These are phyloP conservation scores for Allophyes oxyacanthae DNA, from an alignment of 2,888 invertebrate species.

Conservation along the genomic window DNA sequence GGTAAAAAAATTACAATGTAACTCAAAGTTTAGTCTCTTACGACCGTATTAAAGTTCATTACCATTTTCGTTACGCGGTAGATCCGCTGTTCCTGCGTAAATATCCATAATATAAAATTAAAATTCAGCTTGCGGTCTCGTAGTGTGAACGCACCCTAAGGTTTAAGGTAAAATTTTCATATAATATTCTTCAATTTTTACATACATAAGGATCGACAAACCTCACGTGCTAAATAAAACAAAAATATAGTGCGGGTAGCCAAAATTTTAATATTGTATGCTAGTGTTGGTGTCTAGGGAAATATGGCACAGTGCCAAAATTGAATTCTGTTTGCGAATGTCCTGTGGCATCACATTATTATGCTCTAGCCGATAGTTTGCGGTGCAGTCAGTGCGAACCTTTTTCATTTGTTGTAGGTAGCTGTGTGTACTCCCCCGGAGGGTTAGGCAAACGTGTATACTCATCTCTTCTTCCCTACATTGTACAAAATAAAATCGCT, in stretches of 20 bases:
- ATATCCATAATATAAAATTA: too few relatives aligned
- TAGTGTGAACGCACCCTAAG: background rate
- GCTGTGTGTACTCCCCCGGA: too few relatives aligned
- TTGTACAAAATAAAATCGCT: too few relatives aligned
- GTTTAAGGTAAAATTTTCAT: too few relatives aligned
- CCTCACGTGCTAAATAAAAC: slow-evolving; percentile 2
- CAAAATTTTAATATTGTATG: slow-evolving; percentile 18
- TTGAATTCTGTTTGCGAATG: slow-evolving; percentile 11
- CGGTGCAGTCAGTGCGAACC: background rate
- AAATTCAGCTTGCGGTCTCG: background rate
- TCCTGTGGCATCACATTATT: slow-evolving; percentile 7
- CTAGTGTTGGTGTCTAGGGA: slow-evolving; percentile 15
- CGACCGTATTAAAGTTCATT: too few relatives aligned
- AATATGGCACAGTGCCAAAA: slow-evolving; percentile 28
- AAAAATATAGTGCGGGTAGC: slow-evolving; percentile 8
- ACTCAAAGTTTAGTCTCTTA: too few relatives aligned
- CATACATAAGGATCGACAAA: background rate
- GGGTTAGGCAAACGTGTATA: too few relatives aligned
- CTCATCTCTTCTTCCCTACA: too few relatives aligned
- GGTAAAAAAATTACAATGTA: too few relatives aligned
- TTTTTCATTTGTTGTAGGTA: too few relatives aligned
- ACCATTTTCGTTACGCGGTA: too few relatives aligned
- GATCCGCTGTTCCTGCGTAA: too few relatives aligned
- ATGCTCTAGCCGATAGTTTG: slow-evolving; percentile 1
- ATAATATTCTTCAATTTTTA: background rate